Percentiles rank a stretch among this genome's conserved stretches.
Conservation (phyloP, 2,888 invertebrate genomes). For the Drosophila anceps region DNA sequence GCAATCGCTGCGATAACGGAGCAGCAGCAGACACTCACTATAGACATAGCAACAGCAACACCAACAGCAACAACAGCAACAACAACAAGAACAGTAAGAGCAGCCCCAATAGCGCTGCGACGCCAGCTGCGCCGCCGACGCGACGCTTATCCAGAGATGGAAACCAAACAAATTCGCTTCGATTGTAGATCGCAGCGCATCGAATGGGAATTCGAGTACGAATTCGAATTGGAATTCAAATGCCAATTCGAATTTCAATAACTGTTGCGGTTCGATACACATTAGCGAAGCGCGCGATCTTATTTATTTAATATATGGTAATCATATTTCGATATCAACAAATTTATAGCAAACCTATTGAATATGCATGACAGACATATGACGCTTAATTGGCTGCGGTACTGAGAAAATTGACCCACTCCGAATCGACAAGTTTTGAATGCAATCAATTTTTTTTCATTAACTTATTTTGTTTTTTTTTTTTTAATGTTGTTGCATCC, state of each 20-base stretch:
- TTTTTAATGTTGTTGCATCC: neutral
- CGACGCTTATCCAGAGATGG: conserved; percentile 25
- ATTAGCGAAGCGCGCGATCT: conserved; percentile 12
- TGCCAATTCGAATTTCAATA: conserved; percentile 3
- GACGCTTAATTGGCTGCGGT: neutral
- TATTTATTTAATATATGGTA: conserved; percentile 31
- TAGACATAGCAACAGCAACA: neutral
- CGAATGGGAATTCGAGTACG: conserved; percentile 7
- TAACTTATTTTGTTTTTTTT: no score
- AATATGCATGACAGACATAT: conserved; percentile 20
- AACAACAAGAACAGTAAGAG: neutral
- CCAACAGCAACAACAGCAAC: neutral
- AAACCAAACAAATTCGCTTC: conserved; percentile 18
- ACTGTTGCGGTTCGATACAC: conserved; percentile 14
- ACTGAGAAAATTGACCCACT: neutral
- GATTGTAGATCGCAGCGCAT: no score
- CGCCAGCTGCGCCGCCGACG: conserved; percentile 19
- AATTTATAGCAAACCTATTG: conserved; percentile 11
- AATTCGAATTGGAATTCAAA: neutral
- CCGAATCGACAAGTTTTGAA: neutral
- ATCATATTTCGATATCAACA: conserved; percentile 21
- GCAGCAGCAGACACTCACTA: neutral
- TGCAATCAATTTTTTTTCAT: neutral
- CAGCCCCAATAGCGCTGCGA: conserved; percentile 9
- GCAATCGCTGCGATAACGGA: conserved; percentile 45